Evolutionary conservation across 2,113 vertebrate genomes (phyloP).

Genomic region (Phoxinus phoxinus): DNA sequence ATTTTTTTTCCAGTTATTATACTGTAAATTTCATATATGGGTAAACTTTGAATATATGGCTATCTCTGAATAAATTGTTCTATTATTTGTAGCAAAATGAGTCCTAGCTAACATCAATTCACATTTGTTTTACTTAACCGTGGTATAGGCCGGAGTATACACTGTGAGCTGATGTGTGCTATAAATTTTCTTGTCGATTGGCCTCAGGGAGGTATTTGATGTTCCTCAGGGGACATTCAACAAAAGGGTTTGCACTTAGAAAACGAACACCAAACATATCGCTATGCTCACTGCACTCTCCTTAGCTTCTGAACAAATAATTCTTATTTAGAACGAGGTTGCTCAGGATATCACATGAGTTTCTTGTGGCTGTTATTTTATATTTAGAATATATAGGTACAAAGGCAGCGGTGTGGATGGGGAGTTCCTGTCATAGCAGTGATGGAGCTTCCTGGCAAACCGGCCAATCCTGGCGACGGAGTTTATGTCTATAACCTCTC

Average conservation of each 20-base stretch:
- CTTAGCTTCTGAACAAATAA: background rate
- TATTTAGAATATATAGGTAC: slow-evolving; percentile 19
- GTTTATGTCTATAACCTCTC: slow-evolving; percentile 34
- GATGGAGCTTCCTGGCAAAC: slow-evolving; percentile 22
- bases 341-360: background rate
- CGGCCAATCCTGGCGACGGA: background rate
- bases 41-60: background rate
- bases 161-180: background rate
- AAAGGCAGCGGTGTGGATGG: background rate
- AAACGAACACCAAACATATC: background rate
- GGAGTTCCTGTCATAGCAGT: slow-evolving; percentile 16
- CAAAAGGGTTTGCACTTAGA: background rate
- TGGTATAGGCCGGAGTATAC: background rate
- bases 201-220: background rate
- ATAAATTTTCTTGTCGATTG: background rate
- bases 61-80: background rate
- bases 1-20: too few species aligned
- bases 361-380: slow-evolving; percentile 1
- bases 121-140: background rate
- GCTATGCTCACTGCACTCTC: background rate
- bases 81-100: background rate
- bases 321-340: background rate
- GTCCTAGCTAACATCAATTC: background rate
- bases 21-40: too few species aligned
- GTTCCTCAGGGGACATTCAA: background rate